Evolutionary conservation across 2,113 vertebrate species (phyloP), one percentile per base, ranked within the genome.

Genomic region (Lepus timidus): DNA sequence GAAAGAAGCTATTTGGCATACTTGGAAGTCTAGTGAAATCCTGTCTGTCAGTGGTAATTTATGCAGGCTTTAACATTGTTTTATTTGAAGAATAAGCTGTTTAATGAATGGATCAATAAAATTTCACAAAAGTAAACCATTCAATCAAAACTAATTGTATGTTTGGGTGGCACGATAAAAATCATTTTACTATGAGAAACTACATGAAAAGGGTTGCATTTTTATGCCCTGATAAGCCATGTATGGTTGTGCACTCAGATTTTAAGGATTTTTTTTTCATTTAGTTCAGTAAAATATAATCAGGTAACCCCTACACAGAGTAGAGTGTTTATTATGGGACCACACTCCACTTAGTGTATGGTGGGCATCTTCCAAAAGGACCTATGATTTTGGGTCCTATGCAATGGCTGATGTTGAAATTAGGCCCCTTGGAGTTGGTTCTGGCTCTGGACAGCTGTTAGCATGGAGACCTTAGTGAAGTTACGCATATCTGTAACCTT

Each of bases 101-200:
- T 96, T 96, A 94, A 97, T 97, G 94, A 97, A 93, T 95, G 92
- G 96, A 97, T 98, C 97, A 97, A 95, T 98, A 98, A 22, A 74
- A 85, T 96, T 97, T 97, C 93, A 97, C 51, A 94, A 94, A 98
- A 98, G 95, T 97, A 97, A 98, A 95, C 91, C 96, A 80, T 96
- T 97, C 96, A 97, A 96, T 97, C 97, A 95, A 92, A 98, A 92
- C 91, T 98, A 98, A 98, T 98, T 98, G 84, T 96, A 82, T 97
- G 90, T 97, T 96, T 97, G 51, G 17, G 76, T 97, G 95, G 62
- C 75, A 90, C 95, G 97, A 96, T 96, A 96, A 97, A 44, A 97
- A 96, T 97, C 86, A 96, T 98, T 98, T 98, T 97, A 96, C 90
- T 97, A 95, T 94, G 91, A 91, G 65, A 93, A 95, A 86, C 74